Evolutionary conservation across 2,797 vertebrate genomes (phyloP).

Genomic region (Dermochelys coriacea): DNA sequence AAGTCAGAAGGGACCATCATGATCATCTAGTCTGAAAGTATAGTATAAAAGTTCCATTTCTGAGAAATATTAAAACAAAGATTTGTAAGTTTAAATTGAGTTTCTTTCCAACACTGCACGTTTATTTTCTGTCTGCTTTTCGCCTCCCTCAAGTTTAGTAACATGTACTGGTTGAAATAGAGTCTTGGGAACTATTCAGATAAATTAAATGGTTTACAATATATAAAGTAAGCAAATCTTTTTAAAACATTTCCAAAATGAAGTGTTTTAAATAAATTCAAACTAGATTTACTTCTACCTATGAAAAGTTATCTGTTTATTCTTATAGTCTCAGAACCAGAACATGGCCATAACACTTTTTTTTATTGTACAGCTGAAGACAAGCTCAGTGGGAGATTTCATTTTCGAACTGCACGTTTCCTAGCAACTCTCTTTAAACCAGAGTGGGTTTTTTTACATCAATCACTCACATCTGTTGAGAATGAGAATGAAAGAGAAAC

Average conservation of each 20-base stretch:
- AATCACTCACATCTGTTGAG: conserved; percentile 73
- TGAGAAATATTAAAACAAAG: not conserved
- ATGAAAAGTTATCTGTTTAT: conserved; percentile 49
- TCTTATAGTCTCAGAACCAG: conserved; percentile 55
- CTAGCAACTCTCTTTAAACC: conserved; percentile 91
- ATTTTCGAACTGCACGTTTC: conserved; percentile 84
- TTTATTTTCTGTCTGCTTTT: not conserved
- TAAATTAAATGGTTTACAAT: not conserved
- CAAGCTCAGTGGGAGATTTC: conserved; percentile 78
- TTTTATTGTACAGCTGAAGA: conserved; percentile 61
- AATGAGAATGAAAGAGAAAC: conserved; percentile 72
- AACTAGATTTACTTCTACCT: conserved; percentile 31
- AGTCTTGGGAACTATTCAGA: not conserved
- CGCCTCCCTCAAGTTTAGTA: not conserved
- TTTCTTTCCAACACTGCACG: not conserved
- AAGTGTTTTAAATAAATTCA: not conserved
- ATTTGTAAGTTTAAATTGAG: not conserved
- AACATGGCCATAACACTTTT: conserved; percentile 32
- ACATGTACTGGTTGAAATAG: not conserved
- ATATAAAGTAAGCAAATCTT: not conserved
- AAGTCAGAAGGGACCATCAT: not conserved
- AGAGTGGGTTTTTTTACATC: conserved; percentile 80
- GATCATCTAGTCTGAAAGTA: not conserved
- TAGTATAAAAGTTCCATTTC: not conserved
- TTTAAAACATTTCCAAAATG: conserved; percentile 9